Base-by-base conservation (phyloP, 2,888 invertebrate species). In the Protodeltote pygarga region DNA sequence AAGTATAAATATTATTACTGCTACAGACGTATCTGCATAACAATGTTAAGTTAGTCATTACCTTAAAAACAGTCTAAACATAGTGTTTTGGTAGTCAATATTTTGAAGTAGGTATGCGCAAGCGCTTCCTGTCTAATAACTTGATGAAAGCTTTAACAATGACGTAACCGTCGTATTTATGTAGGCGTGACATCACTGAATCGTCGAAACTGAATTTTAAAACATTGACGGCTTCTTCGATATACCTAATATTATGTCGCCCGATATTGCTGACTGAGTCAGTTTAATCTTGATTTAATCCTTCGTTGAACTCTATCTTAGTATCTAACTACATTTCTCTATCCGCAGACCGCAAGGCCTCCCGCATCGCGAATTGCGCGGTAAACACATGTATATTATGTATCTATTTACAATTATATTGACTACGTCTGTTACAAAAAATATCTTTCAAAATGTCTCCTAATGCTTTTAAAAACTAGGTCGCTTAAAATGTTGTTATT, bases 161-260 rank as follows among this genome's bases (percentile, higher is more conserved):
- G 76, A 77, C 75, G 74, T 75, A 73, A 80, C 32, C 38, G 39
- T 41, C 64, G 51, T 55, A 66, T 70, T 69, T 71, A 68, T 44
- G 32, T 34, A 20, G 32, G 50, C 41, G 52, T 67, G 65, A 68
- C 65, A 74, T 65, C 62, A 63, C 57, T 55, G 52, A 60, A 70
- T 73, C 68, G 45, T 42, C 46, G 48, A 62, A 65, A 60, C 42
- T 50, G 48, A 50, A 55, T 63, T 52, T 61, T 57, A 62, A 46
- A 68, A 69, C 61, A 65, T 50, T 76, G 78, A 79, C 73, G 66
- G 53, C 47, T 61, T 57, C 65, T 46, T 42, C 31, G 50, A 72
- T n/a, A n/a, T n/a, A n/a, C n/a, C n/a, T n/a, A n/a, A n/a, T n/a
- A 73, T 63, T 71, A 72, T 69, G 39, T 45, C n/a, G 11, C 14